phyloP scores from a whole-genome alignment of 92 coral and sea anemone genomes.

The Parazoanthus swiftii region DNA sequence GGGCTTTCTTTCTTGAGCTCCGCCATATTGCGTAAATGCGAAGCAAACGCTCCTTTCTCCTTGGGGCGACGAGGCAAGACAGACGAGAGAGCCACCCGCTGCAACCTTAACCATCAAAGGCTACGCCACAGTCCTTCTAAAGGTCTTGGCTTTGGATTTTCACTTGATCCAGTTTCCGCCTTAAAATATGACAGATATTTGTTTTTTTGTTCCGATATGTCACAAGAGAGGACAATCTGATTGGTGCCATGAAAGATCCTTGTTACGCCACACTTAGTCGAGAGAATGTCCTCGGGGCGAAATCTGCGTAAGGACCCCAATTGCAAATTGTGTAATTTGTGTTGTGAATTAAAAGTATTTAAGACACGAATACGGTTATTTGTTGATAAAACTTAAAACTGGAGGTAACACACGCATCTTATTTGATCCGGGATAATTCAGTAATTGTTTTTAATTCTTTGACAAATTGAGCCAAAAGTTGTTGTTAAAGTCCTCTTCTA shows the following conservation, averaged over 20 bases:
- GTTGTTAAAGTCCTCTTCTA: not conserved
- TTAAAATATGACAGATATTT: constrained; percentile 25
- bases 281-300: not conserved
- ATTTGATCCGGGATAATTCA: not conserved
- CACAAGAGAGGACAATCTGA: constrained; percentile 1
- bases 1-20: constrained; percentile 83
- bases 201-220: not conserved
- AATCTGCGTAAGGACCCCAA: not conserved
- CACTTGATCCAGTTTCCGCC: constrained; percentile 26
- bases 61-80: not conserved
- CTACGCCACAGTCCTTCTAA: not conserved
- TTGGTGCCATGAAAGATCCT: constrained; percentile 2
- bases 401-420: not conserved
- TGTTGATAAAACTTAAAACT: too few species aligned
- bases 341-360: not conserved
- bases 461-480: not conserved
- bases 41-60: not conserved
- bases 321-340: not conserved
- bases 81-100: not conserved
- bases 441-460: too few species aligned
- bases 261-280: not conserved
- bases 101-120: not conserved
- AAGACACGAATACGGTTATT: not conserved
- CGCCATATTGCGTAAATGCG: constrained; percentile 44
- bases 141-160: not conserved